A percentile compares a stretch with the other conserved stretches of the same genome.
Evolutionary conservation across 1,140 invertebrate genomes (phyloP).

Genomic region (Eupeodes corollae): DNA sequence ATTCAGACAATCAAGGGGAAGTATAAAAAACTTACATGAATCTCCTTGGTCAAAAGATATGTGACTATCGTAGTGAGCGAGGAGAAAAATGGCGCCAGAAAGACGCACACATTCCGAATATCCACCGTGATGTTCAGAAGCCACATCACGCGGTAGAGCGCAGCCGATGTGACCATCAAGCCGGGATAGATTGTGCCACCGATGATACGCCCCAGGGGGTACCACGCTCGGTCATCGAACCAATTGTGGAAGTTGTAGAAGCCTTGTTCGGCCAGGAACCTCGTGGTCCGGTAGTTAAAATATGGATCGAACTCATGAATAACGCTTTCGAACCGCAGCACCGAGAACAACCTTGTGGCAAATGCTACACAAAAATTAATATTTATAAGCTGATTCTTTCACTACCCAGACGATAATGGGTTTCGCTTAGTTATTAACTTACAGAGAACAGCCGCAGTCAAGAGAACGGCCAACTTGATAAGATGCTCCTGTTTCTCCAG

Average conservation of each 20-base stretch:
- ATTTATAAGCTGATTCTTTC: not conserved
- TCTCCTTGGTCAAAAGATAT: constrained; percentile 90
- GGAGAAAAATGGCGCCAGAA: constrained; percentile 93
- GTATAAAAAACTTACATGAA: constrained; percentile 63
- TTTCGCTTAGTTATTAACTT: constrained; percentile 43
- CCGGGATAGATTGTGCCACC: constrained; percentile 96
- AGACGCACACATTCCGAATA: constrained; percentile 95
- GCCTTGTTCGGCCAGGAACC: constrained; percentile 87
- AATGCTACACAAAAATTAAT: constrained; percentile 59
- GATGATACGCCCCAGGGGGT: constrained; percentile 93
- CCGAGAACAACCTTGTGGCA: constrained; percentile 87
- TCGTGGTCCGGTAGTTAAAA: constrained; percentile 95
- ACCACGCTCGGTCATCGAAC: constrained; percentile 99
- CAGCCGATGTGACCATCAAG: constrained; percentile 93
- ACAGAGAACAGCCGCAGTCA: constrained; percentile 87
- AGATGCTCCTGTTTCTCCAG: constrained; percentile 89
- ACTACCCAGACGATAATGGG: too few species aligned
- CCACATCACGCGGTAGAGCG: constrained; percentile 78
- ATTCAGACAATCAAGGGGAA: too few species aligned
- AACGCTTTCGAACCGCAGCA: constrained; percentile 93
- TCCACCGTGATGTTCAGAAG: constrained; percentile 89
- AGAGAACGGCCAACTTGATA: constrained; percentile 81
- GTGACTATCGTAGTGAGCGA: constrained; percentile 92
- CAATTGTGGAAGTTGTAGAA: constrained; percentile 98
- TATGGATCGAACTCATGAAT: constrained; percentile 99